Base-by-base conservation (phyloP, 2,113 vertebrate species). In the Pomatostomus ruficeps region DNA sequence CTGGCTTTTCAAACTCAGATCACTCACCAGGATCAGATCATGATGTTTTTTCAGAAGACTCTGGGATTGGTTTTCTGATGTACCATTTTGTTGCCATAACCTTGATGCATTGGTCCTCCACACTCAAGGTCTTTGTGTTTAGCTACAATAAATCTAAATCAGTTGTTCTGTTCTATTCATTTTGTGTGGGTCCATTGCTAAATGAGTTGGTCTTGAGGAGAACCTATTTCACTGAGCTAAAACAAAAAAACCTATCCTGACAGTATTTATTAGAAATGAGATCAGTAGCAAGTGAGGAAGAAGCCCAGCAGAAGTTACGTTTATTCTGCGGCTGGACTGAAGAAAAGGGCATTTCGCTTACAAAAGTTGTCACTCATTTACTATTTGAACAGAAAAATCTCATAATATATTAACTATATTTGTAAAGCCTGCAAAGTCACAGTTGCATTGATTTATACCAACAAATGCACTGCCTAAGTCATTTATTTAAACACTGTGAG, bases 391-490 rank as follows among this genome's bases (percentile, higher is more conserved):
- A 96, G 79, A 79, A 88, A 94, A 96, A 88, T 36, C 83, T 95
- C 76, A 85, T 71, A 61, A 93, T 83, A 86, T 67, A 94, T 91
- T 90, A 89, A 88, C 42, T 58, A 13, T 77, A 87, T 83, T 93
- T 94, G 68, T 94, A 90, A 95, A 95, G 54, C n/a, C 63, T 55
- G 43, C 15, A 3, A 78, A 88, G 83, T 68, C 94, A 96, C 91
- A 58, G 70, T 73, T 88, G 52, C 73, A 61, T n/a, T 96, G 89
- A 94, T 94, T 95, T 91, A 68, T 85, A 92, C 33, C 87, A 76
- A 94, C 62, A 91, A 89, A 85, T 48, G 28, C 28, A 73, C 70
- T 80, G 36, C 42, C 66, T 83, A 91, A 92, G 84, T 48, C 45
- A 88, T 87, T 91, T 94, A 88, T 93, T 93, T 72, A 90, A 93